Conservation (phyloP, 2,888 invertebrate genomes). For the Poecilobothrus nobilitatus region DNA sequence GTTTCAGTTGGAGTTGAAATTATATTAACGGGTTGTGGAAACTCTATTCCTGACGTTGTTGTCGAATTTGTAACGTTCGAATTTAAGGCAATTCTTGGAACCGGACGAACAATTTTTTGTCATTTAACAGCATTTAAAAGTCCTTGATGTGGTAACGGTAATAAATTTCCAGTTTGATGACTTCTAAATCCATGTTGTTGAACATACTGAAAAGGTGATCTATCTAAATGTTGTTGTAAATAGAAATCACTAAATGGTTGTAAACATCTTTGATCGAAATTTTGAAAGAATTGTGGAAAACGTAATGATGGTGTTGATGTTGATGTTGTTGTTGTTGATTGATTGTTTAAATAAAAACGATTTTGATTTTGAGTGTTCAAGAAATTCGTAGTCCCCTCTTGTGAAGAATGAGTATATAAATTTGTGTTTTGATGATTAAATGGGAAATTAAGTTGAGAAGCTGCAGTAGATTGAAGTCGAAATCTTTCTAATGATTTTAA, state of each 20-base stretch:
- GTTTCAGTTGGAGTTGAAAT: not conserved
- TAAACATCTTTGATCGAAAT: constrained; percentile 37
- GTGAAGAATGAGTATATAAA: constrained; percentile 17
- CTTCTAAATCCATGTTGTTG: constrained; percentile 22
- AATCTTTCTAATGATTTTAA: constrained; percentile 35
- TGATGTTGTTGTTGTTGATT: constrained; percentile 18
- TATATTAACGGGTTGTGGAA: not conserved
- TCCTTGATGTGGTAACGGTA: constrained; percentile 23
- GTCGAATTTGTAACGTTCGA: not conserved
- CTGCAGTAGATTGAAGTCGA: constrained; percentile 15
- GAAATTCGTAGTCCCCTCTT: constrained; percentile 9
- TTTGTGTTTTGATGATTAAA: constrained; percentile 17
- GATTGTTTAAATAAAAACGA: constrained; percentile 22
- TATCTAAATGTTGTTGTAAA: constrained; percentile 38
- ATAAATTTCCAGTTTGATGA: constrained; percentile 14
- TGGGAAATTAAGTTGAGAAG: constrained; percentile 13
- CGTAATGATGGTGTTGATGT: constrained; percentile 22
- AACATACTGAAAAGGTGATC: constrained; percentile 43
- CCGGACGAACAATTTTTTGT: constrained; percentile 40
- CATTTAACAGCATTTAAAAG: constrained; percentile 36
- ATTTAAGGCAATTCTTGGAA: constrained; percentile 37
- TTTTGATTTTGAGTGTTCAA: constrained; percentile 23
- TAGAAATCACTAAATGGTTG: constrained; percentile 41
- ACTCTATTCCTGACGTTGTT: not conserved
- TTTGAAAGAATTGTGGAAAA: constrained; percentile 29